Evolutionary conservation across 2,113 vertebrate genomes (phyloP).

Genomic region (Entosphenus tridentatus): DNA sequence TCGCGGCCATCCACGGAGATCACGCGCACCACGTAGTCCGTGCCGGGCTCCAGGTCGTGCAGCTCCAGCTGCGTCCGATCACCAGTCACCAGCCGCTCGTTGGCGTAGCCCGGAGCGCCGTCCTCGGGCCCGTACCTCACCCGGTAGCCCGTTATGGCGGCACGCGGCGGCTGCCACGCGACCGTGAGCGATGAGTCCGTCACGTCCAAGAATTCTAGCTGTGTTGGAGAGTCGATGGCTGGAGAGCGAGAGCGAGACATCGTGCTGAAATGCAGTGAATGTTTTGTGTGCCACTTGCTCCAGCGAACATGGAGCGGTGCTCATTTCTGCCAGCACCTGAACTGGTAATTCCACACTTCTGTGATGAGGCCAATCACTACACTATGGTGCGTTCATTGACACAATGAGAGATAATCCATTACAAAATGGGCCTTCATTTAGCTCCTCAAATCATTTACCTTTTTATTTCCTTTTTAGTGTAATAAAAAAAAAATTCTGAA

Average conservation of each 20-base stretch:
- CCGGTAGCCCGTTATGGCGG: neutral
- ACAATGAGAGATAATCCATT: too few relatives aligned
- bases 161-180: neutral
- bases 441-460: too few relatives aligned
- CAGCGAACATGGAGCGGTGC: too few relatives aligned
- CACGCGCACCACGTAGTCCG: constrained; percentile 5
- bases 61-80: neutral
- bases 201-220: neutral
- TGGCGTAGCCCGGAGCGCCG: neutral
- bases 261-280: too few relatives aligned
- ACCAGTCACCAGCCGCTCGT: constrained; percentile 1
- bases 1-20: neutral
- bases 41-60: neutral
- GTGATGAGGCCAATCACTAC: too few relatives aligned
- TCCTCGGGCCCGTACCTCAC: neutral
- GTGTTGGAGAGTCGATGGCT: neutral
- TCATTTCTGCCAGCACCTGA: too few relatives aligned
- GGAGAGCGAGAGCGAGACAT: neutral
- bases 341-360: too few relatives aligned
- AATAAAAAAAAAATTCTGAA: too few relatives aligned
- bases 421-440: too few relatives aligned
- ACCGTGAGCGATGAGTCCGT: neutral
- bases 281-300: too few relatives aligned
- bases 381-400: too few relatives aligned
- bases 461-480: too few relatives aligned